phyloP scores from a whole-genome alignment of 2,888 invertebrate genomes.

The Operophtera brumata region DNA sequence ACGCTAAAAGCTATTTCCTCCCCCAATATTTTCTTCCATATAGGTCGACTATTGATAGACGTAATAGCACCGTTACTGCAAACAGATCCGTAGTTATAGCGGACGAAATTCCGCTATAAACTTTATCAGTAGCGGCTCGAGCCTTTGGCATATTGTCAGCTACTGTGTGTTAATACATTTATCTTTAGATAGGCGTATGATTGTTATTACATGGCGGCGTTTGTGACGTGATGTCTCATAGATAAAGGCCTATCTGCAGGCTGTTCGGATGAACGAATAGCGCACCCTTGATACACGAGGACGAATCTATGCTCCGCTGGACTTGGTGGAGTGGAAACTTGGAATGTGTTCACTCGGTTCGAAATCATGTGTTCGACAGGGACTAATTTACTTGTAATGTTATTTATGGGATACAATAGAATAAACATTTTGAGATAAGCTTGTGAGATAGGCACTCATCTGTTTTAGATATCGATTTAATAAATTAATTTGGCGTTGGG shows the following conservation, averaged over 20 bases:
- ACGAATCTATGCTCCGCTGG: slow-evolving; percentile 39
- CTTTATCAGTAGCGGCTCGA: slow-evolving; percentile 25
- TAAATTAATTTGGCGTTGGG: slow-evolving; percentile 18
- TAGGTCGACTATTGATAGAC: slow-evolving; percentile 17
- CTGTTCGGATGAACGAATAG: slow-evolving; percentile 58
- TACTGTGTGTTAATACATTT: slow-evolving; percentile 34
- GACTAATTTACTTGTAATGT: slow-evolving; percentile 23
- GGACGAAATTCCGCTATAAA: slow-evolving; percentile 14
- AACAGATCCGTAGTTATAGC: slow-evolving; percentile 14
- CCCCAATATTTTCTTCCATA: slow-evolving; percentile 16
- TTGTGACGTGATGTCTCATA: slow-evolving; percentile 45
- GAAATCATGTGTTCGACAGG: slow-evolving; percentile 46
- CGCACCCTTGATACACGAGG: slow-evolving; percentile 43
- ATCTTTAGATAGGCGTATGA: slow-evolving; percentile 42
- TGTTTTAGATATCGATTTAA: slow-evolving; percentile 21
- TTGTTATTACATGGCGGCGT: slow-evolving; percentile 45
- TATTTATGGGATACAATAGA: slow-evolving; percentile 30
- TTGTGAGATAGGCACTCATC: slow-evolving; percentile 15
- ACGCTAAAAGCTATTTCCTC: slow-evolving; percentile 36
- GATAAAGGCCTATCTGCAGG: slow-evolving; percentile 64
- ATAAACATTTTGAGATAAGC: slow-evolving; percentile 35
- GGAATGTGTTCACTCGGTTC: slow-evolving; percentile 48
- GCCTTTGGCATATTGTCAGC: slow-evolving; percentile 29
- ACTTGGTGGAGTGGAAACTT: slow-evolving; percentile 58
- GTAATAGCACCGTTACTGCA: slow-evolving; percentile 17